These are phyloP conservation scores for Epinephelus awoara DNA, from an alignment of 2,797 vertebrate species.

Conservation along the genomic window DNA sequence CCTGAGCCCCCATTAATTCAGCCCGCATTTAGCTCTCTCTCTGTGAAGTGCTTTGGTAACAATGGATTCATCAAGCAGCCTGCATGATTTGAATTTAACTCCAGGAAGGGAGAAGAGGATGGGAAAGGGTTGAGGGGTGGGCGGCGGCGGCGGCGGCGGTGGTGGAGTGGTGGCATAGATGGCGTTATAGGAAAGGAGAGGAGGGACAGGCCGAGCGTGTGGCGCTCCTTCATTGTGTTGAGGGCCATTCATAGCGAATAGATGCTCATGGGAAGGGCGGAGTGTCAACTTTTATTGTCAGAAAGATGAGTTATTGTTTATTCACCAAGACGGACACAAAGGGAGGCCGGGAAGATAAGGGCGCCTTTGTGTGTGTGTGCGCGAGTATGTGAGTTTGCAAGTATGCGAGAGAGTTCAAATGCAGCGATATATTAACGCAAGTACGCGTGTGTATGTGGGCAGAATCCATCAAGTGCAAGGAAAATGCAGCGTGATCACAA, in stretches of 20 bases:
- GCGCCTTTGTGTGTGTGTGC: conserved; percentile 42
- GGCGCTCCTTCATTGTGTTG: conserved; percentile 58
- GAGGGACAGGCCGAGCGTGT: conserved; percentile 42
- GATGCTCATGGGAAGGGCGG: conserved; percentile 61
- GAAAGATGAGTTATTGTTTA: conserved; percentile 79
- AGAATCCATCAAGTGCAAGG: conserved; percentile 40
- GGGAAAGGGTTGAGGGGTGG: not conserved
- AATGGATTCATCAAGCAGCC: conserved; percentile 75
- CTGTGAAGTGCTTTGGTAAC: conserved; percentile 73
- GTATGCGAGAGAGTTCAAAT: not conserved
- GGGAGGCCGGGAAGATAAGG: conserved; percentile 50
- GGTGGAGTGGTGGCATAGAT: conserved; percentile 18
- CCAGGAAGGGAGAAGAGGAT: conserved; percentile 29
- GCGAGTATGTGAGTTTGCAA: not conserved
- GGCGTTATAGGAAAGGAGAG: conserved; percentile 27
- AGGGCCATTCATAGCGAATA: conserved; percentile 60
- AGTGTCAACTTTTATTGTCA: conserved; percentile 74
- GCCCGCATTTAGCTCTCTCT: conserved; percentile 62
- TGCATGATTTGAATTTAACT: conserved; percentile 64
- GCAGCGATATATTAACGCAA: not conserved
- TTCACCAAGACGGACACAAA: conserved; percentile 68
- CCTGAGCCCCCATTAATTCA: conserved; percentile 70
- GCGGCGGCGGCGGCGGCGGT: too few species aligned
- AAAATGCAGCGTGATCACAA: conserved; percentile 10
- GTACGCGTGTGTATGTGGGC: not conserved